A percentile compares a stretch with the other conserved stretches of the same genome.
These are phyloP conservation scores for Epicauta chinensis DNA, from an alignment of 1,140 invertebrate genomes.

Conservation along the genomic window DNA sequence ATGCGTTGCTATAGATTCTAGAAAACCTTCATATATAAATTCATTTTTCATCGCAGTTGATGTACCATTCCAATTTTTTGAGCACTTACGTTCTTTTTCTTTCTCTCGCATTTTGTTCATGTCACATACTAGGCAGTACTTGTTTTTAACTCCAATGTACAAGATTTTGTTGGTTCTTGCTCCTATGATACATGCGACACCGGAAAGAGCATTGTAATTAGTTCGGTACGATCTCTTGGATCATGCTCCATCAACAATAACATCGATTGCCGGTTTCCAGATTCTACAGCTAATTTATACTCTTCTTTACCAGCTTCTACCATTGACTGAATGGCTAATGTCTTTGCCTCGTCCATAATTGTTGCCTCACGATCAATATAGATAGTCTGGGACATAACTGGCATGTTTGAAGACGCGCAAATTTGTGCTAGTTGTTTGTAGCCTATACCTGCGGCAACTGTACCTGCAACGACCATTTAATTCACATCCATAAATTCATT, in stretches of 20 bases:
- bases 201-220: too few relatives aligned
- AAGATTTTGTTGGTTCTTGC: too few relatives aligned
- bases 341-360: neutral
- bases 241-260: too few relatives aligned
- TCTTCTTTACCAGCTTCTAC: conserved; percentile 4
- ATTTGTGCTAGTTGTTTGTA: conserved; percentile 2
- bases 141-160: neutral
- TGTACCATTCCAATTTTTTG: neutral
- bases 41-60: neutral
- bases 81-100: neutral
- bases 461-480: neutral
- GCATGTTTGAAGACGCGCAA: neutral
- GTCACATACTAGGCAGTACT: neutral
- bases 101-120: neutral
- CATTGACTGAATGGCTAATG: neutral
- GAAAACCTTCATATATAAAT: neutral
- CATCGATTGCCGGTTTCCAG: conserved; percentile 3
- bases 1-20: neutral
- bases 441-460: conserved; percentile 1
- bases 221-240: too few relatives aligned
- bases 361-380: neutral
- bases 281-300: conserved; percentile 6
- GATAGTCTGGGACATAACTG: neutral
- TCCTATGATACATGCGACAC: conserved; percentile 8
- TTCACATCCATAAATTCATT: neutral